Percentiles rank a stretch among this genome's conserved stretches.
These are phyloP conservation scores for Squalus acanthias DNA, from an alignment of 2,797 vertebrate genomes.

Conservation along the genomic window DNA sequence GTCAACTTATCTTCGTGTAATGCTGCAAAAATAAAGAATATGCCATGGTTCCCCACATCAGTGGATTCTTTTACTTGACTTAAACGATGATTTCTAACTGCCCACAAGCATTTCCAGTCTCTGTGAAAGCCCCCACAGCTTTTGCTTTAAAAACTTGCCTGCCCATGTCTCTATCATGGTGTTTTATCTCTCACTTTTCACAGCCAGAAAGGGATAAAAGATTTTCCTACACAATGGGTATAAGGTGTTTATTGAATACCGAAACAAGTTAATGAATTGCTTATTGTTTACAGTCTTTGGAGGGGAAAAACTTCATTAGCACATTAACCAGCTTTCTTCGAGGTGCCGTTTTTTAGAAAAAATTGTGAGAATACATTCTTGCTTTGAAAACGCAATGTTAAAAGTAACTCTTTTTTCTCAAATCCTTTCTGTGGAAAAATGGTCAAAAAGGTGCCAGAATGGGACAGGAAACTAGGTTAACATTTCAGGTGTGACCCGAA, in stretches of 20 bases:
- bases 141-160: background rate
- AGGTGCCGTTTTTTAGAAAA: background rate
- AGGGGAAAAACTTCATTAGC: background rate
- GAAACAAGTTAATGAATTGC: background rate
- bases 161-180: background rate
- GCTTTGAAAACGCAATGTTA: conserved; percentile 6
- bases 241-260: background rate
- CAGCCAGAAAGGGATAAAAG: background rate
- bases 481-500: background rate
- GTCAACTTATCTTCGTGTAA: background rate
- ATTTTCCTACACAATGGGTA: background rate
- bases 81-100: background rate
- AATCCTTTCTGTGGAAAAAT: background rate
- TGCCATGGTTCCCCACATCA: background rate
- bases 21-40: background rate
- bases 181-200: background rate
- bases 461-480: background rate
- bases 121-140: background rate
- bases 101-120: background rate
- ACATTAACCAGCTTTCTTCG: background rate
- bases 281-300: conserved; percentile 18
- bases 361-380: background rate
- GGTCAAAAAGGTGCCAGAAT: background rate
- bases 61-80: background rate
- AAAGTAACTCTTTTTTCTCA: background rate